A percentile compares a stretch with the other conserved stretches of the same genome.
Evolutionary conservation across 2,797 vertebrate genomes (phyloP).

Genomic region (Lutjanus argentimaculatus): DNA sequence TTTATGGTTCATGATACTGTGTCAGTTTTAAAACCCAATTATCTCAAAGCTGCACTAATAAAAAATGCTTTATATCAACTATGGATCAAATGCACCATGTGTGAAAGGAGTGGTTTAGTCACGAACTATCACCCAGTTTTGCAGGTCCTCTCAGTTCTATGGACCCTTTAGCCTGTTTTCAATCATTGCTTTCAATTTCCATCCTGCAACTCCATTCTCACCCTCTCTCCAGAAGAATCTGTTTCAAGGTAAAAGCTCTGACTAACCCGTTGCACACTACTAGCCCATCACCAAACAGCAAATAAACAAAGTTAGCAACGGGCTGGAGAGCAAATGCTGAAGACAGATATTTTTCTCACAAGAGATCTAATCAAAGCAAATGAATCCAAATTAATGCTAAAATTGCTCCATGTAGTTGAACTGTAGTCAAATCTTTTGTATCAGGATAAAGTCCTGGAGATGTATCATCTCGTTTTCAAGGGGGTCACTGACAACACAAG

Average conservation of each 20-base stretch:
- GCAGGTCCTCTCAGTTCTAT: background rate
- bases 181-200: slow-evolving; percentile 3
- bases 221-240: background rate
- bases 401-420: background rate
- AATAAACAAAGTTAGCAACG: background rate
- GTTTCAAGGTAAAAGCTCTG: background rate
- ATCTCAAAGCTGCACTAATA: slow-evolving; percentile 24
- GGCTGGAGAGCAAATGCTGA: background rate
- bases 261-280: background rate
- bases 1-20: slow-evolving; percentile 14
- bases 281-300: background rate
- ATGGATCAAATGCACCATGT: background rate
- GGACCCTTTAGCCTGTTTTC: background rate
- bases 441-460: background rate
- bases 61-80: slow-evolving; percentile 20
- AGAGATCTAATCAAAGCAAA: background rate
- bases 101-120: background rate
- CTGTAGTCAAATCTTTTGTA: background rate
- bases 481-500: background rate
- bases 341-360: background rate
- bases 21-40: slow-evolving; percentile 33
- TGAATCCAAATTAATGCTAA: background rate
- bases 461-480: background rate
- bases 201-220: background rate
- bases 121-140: background rate